Conservation (phyloP, 2,888 invertebrate species). For the Alloscopus bannaensis region DNA sequence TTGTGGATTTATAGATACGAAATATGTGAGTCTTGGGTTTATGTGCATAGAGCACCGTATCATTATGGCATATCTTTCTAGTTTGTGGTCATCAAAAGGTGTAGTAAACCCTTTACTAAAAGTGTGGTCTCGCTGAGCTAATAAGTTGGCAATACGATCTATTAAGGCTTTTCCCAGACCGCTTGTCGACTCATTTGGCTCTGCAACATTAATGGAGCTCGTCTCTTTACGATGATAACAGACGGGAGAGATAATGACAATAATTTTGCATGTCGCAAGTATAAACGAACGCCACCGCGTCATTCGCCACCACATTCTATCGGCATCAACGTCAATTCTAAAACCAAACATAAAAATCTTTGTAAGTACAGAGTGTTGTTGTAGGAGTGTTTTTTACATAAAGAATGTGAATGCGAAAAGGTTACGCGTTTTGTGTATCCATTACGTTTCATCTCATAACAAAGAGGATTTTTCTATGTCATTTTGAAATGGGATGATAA, state of each 20-base stretch:
- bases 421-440: too few relatives aligned
- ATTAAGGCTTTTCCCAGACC: slow-evolving; percentile 28
- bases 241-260: background rate
- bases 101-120: background rate
- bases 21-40: background rate
- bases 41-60: background rate
- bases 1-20: background rate
- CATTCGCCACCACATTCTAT: too few relatives aligned
- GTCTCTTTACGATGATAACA: background rate
- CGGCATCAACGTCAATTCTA: too few relatives aligned
- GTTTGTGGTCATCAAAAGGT: slow-evolving; percentile 2
- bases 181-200: slow-evolving; percentile 28
- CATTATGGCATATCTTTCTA: background rate
- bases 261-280: slow-evolving; percentile 1
- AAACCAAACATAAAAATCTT: too few relatives aligned
- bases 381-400: too few relatives aligned
- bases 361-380: too few relatives aligned
- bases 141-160: background rate
- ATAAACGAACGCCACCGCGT: too few relatives aligned
- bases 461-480: too few relatives aligned
- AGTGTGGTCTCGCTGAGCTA: slow-evolving; percentile 4
- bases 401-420: too few relatives aligned
- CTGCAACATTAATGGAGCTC: background rate
- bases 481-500: too few relatives aligned
- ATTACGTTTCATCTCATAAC: too few relatives aligned